Conservation (phyloP, 2,888 invertebrate genomes). For the Pteria penguin region DNA sequence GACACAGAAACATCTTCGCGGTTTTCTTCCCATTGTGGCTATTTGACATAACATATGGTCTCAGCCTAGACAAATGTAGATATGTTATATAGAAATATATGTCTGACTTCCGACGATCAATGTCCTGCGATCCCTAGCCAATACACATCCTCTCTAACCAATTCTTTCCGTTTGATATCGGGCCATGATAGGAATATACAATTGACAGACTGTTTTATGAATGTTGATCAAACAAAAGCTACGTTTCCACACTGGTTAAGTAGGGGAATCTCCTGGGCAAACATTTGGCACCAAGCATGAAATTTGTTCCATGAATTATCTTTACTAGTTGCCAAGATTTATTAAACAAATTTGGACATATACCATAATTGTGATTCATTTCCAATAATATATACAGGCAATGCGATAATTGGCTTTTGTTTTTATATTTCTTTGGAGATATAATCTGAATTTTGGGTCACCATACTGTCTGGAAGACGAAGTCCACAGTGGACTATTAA, state of each 20-base stretch:
- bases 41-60: background rate
- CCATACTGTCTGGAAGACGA: no score
- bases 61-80: no score
- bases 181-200: background rate
- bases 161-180: background rate
- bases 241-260: background rate
- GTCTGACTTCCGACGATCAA: no score
- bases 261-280: background rate
- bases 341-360: background rate
- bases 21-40: no score
- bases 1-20: no score
- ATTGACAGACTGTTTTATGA: background rate
- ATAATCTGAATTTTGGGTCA: no score
- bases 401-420: background rate
- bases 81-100: no score
- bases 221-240: background rate
- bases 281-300: background rate
- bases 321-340: background rate
- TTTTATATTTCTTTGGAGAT: background rate
- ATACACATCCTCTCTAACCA: background rate
- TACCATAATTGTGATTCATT: background rate
- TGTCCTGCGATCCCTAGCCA: background rate
- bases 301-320: background rate
- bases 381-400: background rate
- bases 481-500: no score